Evolutionary conservation across 2,113 vertebrate genomes (phyloP).

Genomic region (Grammomys surdaster): DNA sequence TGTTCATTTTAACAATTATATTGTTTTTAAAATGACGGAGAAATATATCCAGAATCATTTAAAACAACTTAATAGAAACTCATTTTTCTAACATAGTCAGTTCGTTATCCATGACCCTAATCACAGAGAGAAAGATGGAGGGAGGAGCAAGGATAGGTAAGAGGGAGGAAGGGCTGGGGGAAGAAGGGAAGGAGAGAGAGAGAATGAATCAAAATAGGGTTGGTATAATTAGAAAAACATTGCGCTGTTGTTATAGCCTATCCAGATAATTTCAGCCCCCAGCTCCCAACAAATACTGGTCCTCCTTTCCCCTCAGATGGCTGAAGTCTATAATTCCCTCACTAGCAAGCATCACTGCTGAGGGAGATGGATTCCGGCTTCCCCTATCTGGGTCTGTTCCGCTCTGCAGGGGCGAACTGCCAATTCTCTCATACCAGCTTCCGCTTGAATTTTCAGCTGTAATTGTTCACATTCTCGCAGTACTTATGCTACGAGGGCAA

Average conservation of each 20-base stretch:
- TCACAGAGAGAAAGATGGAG: background rate
- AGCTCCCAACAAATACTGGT: background rate
- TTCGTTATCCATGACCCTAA: background rate
- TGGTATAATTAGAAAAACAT: background rate
- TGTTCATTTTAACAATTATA: background rate
- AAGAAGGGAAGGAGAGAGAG: background rate
- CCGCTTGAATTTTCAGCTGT: slow-evolving; percentile 50
- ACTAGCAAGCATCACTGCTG: slow-evolving; percentile 4
- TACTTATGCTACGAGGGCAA: slow-evolving; percentile 35
- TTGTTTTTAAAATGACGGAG: background rate
- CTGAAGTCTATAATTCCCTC: background rate
- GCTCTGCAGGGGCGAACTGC: slow-evolving; percentile 42
- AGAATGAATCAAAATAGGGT: background rate
- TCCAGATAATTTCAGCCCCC: background rate
- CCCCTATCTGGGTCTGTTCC: slow-evolving; percentile 15
- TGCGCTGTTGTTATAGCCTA: background rate
- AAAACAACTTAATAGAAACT: background rate
- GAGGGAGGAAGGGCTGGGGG: no score
- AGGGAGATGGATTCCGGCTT: slow-evolving; percentile 7
- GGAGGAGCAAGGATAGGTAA: fast-evolving
- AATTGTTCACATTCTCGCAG: slow-evolving; percentile 71
- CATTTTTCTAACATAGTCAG: background rate
- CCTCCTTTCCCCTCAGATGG: background rate
- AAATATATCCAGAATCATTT: background rate
- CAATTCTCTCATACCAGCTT: slow-evolving; percentile 65